Evolutionary conservation across 2,888 invertebrate species (phyloP).

Genomic region (Rutpela maculata): DNA sequence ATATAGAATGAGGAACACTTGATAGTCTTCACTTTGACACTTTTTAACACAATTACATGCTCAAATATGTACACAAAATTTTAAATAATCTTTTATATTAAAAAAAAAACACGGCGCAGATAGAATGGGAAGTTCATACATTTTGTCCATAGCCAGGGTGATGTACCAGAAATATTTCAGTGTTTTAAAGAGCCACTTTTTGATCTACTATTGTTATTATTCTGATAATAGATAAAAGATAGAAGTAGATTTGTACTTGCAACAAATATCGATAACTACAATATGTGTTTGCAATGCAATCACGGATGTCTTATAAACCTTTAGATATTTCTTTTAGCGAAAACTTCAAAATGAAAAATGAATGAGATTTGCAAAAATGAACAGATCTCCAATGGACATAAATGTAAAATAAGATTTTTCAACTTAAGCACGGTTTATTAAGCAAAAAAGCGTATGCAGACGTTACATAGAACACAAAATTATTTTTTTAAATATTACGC

Average conservation of each 20-base stretch:
- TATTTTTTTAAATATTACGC: not conserved
- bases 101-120: not conserved
- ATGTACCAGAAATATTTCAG: too few relatives aligned
- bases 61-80: not conserved
- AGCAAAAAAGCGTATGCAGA: not conserved
- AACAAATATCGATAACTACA: too few relatives aligned
- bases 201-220: too few relatives aligned
- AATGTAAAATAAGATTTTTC: not conserved
- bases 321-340: too few relatives aligned
- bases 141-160: not conserved
- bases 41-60: not conserved
- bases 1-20: not conserved
- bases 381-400: not conserved
- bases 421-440: not conserved
- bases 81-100: not conserved
- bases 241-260: too few relatives aligned
- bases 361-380: not conserved
- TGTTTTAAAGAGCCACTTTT: too few relatives aligned
- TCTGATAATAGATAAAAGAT: too few relatives aligned
- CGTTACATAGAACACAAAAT: not conserved
- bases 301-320: too few relatives aligned
- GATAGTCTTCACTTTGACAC: not conserved
- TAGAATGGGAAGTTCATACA: not conserved
- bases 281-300: too few relatives aligned
- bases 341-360: too few relatives aligned